Percentiles rank a stretch among this genome's conserved stretches.
phyloP scores from a whole-genome alignment of 2,888 invertebrate genomes.

The Sinotaia quadrata region DNA sequence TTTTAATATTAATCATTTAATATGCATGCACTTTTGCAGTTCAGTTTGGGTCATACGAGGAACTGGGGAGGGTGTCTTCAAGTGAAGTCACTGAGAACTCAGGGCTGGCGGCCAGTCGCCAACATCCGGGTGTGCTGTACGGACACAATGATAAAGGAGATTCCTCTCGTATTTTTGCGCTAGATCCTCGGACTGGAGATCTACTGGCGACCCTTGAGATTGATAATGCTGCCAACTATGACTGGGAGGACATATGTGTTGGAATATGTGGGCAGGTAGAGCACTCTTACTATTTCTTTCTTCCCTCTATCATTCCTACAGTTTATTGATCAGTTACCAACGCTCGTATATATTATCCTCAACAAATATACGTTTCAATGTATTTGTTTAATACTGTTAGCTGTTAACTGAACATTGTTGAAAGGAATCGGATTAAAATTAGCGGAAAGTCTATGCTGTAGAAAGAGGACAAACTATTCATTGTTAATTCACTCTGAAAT shows the following conservation, averaged over 20 bases:
- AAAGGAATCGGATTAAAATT: no score
- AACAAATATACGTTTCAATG: no score
- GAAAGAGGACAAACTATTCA: no score
- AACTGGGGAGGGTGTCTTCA: not conserved
- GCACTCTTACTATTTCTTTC: no score
- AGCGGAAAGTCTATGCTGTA: no score
- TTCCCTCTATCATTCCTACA: no score
- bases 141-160: conserved; percentile 37
- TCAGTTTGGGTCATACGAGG: conserved; percentile 1
- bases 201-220: conserved; percentile 26
- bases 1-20: no score
- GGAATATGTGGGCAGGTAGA: conserved; percentile 37
- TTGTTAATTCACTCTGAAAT: no score
- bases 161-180: conserved; percentile 25
- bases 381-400: no score
- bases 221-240: conserved; percentile 30
- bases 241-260: conserved; percentile 48
- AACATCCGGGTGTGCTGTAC: conserved; percentile 31
- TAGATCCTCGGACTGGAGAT: conserved; percentile 21
- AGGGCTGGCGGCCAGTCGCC: conserved; percentile 38
- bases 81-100: conserved; percentile 29
- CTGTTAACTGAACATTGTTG: no score
- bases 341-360: no score
- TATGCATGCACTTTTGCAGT: not conserved
- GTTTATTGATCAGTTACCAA: no score